Percentiles rank a stretch among this genome's conserved stretches.
phyloP scores from a whole-genome alignment of 2,113 vertebrate genomes.

The Salvator merianae region DNA sequence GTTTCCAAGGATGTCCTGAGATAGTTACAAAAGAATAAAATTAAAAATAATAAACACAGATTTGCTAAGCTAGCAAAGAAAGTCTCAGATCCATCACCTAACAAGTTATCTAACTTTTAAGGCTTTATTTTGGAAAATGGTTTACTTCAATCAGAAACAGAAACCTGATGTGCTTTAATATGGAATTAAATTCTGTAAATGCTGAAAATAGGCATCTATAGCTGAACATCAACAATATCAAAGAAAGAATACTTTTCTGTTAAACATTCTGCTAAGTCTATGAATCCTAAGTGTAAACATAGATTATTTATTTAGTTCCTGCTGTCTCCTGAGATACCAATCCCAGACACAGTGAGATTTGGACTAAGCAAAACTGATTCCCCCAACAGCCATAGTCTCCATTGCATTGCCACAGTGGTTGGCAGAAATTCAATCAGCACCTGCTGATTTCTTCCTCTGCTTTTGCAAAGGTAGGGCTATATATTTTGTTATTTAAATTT shows the following conservation, averaged over 20 bases:
- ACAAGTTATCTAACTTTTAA: neutral
- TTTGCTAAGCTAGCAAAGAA: neutral
- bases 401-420: no score
- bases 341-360: no score
- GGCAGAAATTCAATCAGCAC: no score
- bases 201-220: neutral
- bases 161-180: constrained; percentile 4
- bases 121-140: neutral
- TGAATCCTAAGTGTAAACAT: neutral
- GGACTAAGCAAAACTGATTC: no score
- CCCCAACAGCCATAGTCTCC: no score
- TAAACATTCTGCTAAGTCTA: neutral
- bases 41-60: constrained; percentile 37
- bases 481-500: no score
- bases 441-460: no score
- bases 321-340: neutral
- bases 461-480: no score
- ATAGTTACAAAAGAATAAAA: constrained; percentile 68
- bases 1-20: constrained; percentile 79
- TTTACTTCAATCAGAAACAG: neutral
- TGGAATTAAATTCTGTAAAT: neutral
- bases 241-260: neutral
- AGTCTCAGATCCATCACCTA: neutral
- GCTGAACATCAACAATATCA: neutral
- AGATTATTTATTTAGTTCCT: neutral